phyloP scores from a whole-genome alignment of 2,113 vertebrate genomes.

The cattle (Bos taurus) region DNA sequence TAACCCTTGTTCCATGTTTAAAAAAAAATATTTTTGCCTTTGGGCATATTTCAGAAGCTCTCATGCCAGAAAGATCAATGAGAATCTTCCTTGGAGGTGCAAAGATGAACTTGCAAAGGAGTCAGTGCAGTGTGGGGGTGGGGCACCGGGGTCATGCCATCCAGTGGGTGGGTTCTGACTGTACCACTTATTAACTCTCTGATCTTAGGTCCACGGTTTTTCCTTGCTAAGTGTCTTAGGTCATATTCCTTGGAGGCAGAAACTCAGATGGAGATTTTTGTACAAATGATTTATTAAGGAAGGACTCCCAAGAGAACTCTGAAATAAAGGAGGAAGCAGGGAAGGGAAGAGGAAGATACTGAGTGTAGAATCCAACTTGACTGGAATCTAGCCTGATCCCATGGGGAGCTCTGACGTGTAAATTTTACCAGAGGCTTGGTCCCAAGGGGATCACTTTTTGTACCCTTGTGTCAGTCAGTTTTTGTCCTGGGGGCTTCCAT shows the following conservation, averaged over 20 bases:
- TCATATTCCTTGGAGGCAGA: background rate
- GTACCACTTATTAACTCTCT: background rate
- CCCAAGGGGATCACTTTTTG: background rate
- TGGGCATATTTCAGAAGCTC: background rate
- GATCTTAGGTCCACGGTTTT: background rate
- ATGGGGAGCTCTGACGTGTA: background rate
- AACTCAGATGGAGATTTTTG: background rate
- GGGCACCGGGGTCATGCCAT: background rate
- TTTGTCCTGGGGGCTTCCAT: background rate
- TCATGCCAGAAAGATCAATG: background rate
- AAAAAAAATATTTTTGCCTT: background rate
- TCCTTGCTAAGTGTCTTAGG: background rate
- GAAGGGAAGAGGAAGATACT: background rate
- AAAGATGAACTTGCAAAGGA: background rate
- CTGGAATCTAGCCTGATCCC: background rate
- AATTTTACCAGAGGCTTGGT: background rate
- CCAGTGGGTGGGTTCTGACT: background rate
- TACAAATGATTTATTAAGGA: constrained; percentile 17
- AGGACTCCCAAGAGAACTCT: background rate
- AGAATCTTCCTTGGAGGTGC: background rate
- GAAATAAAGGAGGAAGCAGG: background rate
- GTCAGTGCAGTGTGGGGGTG: background rate
- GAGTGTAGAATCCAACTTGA: background rate
- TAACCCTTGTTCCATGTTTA: background rate
- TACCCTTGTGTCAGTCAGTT: background rate